Base-by-base conservation (phyloP, 2,888 invertebrate species). In the Vanessa cardui region DNA sequence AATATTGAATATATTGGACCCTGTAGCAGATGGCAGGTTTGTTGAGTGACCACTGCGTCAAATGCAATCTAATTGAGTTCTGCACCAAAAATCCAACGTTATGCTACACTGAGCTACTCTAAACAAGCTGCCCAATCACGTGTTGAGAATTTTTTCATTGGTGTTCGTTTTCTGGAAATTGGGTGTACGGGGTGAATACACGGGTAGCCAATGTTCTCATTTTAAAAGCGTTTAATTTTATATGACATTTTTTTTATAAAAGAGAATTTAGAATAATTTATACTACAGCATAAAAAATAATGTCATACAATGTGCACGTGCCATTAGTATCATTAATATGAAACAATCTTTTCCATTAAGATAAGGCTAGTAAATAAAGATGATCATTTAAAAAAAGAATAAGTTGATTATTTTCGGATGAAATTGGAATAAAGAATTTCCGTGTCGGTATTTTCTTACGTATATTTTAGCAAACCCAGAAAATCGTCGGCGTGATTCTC, bases 401-500 rank as follows among this genome's bases (percentile, higher is more conserved):
- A 39, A 12, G 39, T 9, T 12, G 4, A 39, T 2, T 39, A 39
- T 2, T 4, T 39, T 39, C 39, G 12, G 12, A 39, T 2, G 7
- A 26, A 6, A 54, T n/a, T 31, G n/a, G 7, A 6, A 26, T 21
- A 50, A 50, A 50, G 39, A 58, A 39, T 45, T 45, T 45, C 12
- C 0, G 12, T 6, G 8, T 39, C 56, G 16, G 6, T 26, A 31
- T 59, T 58, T 20, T 6, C 21, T 0, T 31, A 44, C 50, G 64
- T 64, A 52, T 70, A 64, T 71, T 76, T 64, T 58, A 70, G 33
- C 64, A 72, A 78, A 76, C 75, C 78, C 77, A 77, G 78, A 83
- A 86, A 85, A 84, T 83, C 80, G 84, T 82, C 80, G 81, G 79
- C 81, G 84, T 85, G 84, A 84, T 87, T 84, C 82, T 79, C 76